Percentiles rank a stretch among this genome's conserved stretches.
These are phyloP conservation scores for Pseudochirops cupreus DNA, from an alignment of 2,797 vertebrate species.

Conservation along the genomic window DNA sequence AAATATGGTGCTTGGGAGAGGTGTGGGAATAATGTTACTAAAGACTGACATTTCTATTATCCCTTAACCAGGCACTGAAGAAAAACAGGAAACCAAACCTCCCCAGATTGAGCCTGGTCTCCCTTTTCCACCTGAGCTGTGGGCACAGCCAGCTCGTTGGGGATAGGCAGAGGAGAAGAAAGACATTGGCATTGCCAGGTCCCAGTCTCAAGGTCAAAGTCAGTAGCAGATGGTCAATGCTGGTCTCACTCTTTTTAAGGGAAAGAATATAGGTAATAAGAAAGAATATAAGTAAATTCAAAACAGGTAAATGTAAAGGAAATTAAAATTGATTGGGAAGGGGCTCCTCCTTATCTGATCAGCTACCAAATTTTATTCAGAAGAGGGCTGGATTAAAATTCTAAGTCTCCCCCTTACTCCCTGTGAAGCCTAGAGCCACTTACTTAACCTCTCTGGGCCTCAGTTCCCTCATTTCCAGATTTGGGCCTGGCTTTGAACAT, in stretches of 20 bases:
- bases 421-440: not conserved
- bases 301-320: not conserved
- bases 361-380: not conserved
- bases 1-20: conserved; percentile 57
- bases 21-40: conserved; percentile 65
- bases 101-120: conserved; percentile 51
- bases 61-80: conserved; percentile 46
- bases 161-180: conserved; percentile 56
- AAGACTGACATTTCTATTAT: conserved; percentile 74
- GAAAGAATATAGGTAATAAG: not conserved
- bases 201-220: conserved; percentile 32
- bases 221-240: not conserved
- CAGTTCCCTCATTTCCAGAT: not conserved
- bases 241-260: not conserved
- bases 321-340: not conserved
- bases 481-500: not conserved
- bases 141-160: conserved; percentile 7
- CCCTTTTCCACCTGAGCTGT: conserved; percentile 19
- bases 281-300: not conserved
- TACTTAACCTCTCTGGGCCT: not conserved
- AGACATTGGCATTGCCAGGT: conserved; percentile 57
- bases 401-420: not conserved
- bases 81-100: conserved; percentile 46
- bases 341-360: not conserved
- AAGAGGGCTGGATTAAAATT: not conserved